Evolutionary conservation across 1,140 invertebrate species (phyloP).

Genomic region (Rhagoletis pomonella): DNA sequence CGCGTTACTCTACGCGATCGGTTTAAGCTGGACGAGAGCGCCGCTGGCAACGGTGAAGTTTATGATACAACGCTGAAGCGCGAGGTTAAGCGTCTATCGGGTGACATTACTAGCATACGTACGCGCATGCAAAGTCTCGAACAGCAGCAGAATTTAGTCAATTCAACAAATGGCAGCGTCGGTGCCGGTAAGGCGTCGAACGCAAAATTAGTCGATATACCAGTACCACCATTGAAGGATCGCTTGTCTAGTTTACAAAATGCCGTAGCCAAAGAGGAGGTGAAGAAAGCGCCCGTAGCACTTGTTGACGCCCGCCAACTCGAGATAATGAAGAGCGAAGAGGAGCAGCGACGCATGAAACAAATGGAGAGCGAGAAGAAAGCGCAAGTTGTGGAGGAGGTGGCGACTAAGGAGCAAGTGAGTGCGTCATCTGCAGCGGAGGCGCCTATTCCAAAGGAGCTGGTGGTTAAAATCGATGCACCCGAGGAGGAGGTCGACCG

Average conservation of each 20-base stretch:
- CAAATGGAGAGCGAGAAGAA: constrained; percentile 54
- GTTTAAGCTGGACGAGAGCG: constrained; percentile 53
- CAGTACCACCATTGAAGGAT: constrained; percentile 71
- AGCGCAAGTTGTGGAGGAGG: background rate
- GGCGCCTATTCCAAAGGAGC: constrained; percentile 67
- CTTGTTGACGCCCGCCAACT: constrained; percentile 71
- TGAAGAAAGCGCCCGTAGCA: constrained; percentile 68
- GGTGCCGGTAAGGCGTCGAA: constrained; percentile 20
- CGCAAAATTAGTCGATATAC: constrained; percentile 73
- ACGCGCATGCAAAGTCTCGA: constrained; percentile 80
- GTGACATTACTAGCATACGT: constrained; percentile 79
- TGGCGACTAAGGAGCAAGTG: background rate
- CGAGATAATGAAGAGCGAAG: constrained; percentile 70
- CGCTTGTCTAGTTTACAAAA: constrained; percentile 71
- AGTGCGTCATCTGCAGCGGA: constrained; percentile 73
- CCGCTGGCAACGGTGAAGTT: constrained; percentile 65
- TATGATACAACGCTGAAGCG: constrained; percentile 69
- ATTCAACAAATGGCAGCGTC: constrained; percentile 58
- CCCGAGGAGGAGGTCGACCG: constrained; percentile 79
- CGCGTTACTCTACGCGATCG: constrained; percentile 68
- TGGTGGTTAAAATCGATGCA: constrained; percentile 63
- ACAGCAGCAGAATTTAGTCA: constrained; percentile 77
- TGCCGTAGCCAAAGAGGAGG: constrained; percentile 71
- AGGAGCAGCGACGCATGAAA: constrained; percentile 59
- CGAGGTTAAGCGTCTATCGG: constrained; percentile 76